Base-by-base conservation (phyloP, 1,140 invertebrate species). In the Panagrolaimus sp. region DNA sequence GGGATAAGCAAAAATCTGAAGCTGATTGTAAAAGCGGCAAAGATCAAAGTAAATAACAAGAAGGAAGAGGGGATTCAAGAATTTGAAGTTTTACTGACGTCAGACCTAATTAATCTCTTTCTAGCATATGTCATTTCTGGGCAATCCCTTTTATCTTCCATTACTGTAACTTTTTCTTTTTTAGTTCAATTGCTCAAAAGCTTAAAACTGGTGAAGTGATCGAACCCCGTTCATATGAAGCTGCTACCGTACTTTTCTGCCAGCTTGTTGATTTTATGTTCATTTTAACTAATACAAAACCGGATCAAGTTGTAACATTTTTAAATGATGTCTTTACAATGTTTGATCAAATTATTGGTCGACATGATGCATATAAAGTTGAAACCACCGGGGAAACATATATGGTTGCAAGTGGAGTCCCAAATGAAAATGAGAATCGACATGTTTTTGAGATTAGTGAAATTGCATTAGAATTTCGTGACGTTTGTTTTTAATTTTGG, bases 131-230 rank as follows among this genome's bases (percentile, higher is more conserved):
- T n/a, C n/a, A n/a, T n/a, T n/a, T n/a, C n/a, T n/a, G n/a, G n/a
- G n/a, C n/a, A n/a, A n/a, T n/a, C n/a, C n/a, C n/a, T n/a, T n/a
- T n/a, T n/a, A n/a, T n/a, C n/a, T n/a, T n/a, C n/a, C n/a, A n/a
- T n/a, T n/a, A n/a, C n/a, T n/a, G n/a, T n/a, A n/a, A n/a, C n/a
- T 52, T 24, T 0, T 4, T 9, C 48, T 47, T 68, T 72, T 76
- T 63, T 80, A 91, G 90, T 78, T 91, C 89, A 4, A 94, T 97
- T 2, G 94, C 93, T 0, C 92, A 96, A 75, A 91, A 96, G 83
- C 84, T 98, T 55, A 95, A 94, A 84, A 87, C 89, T 55, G 93
- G 93, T 0, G 88, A 90, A 72, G 48, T 26, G 6, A 71, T 76
- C 44, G 68, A 79, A 46, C 78, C 79, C 10, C 72, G 78, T 43